Evolutionary conservation across 1,140 invertebrate species (phyloP).

Genomic region (Dendrolimus kikuchii): DNA sequence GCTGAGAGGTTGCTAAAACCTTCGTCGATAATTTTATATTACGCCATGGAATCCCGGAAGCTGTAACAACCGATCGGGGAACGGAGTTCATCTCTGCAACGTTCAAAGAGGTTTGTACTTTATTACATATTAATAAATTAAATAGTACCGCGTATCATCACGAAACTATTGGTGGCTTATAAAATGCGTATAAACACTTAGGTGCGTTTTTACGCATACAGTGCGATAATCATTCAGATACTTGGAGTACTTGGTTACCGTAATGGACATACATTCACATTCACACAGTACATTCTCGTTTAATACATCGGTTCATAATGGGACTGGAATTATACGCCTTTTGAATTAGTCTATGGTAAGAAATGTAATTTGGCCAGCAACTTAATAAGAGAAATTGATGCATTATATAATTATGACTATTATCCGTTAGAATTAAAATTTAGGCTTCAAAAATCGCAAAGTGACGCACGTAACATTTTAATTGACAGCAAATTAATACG

Average conservation of each 20-base stretch:
- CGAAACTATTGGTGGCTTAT: constrained; percentile 16
- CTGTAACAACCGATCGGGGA: too few relatives aligned
- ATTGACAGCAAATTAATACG: background rate
- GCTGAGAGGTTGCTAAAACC: too few relatives aligned
- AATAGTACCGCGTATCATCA: constrained; percentile 22
- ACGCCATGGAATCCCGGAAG: too few relatives aligned
- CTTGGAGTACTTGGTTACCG: constrained; percentile 10
- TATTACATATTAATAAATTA: constrained; percentile 18
- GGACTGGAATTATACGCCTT: constrained; percentile 2
- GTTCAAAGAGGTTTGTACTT: constrained; percentile 18
- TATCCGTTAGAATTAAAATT: constrained; percentile 4
- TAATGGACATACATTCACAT: too few relatives aligned
- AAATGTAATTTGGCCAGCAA: constrained; percentile 5
- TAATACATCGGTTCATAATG: background rate
- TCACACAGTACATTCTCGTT: too few relatives aligned
- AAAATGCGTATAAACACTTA: constrained; percentile 22
- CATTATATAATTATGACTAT: background rate
- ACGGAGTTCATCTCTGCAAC: too few relatives aligned
- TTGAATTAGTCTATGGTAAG: constrained; percentile 6
- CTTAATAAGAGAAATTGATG: background rate
- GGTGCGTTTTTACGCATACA: constrained; percentile 18
- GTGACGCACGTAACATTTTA: constrained; percentile 1
- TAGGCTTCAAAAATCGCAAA: background rate
- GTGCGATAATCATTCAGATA: constrained; percentile 10
- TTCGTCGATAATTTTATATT: too few relatives aligned